Conservation (phyloP, 2,797 vertebrate genomes). For the Sebastes variabilis region DNA sequence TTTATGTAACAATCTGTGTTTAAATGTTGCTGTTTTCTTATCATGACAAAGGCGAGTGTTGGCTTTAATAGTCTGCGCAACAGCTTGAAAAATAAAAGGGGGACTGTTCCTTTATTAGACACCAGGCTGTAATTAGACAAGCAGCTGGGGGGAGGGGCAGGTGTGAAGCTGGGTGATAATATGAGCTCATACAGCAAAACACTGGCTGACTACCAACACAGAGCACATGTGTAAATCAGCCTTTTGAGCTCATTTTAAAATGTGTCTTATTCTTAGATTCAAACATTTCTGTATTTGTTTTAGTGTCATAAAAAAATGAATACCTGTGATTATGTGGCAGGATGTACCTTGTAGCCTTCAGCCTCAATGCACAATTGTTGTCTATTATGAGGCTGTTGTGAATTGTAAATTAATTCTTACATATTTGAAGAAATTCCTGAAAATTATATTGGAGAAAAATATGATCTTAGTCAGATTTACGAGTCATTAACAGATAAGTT, state of each 20-base stretch:
- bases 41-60: not conserved
- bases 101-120: slow-evolving; percentile 79
- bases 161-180: slow-evolving; percentile 44
- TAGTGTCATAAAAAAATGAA: not conserved
- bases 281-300: not conserved
- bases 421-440: not conserved
- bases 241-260: not conserved
- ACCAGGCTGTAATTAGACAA: slow-evolving; percentile 78
- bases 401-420: not conserved
- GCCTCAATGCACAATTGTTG: not conserved
- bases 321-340: not conserved
- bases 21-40: slow-evolving; percentile 3
- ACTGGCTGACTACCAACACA: not conserved
- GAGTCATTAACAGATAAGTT: not conserved
- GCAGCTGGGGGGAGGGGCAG: slow-evolving; percentile 65
- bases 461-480: not conserved
- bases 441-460: not conserved
- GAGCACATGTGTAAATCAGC: not conserved
- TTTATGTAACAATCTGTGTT: not conserved
- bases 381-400: not conserved
- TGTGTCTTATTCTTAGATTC: not conserved
- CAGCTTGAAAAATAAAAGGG: slow-evolving; percentile 40
- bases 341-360: not conserved
- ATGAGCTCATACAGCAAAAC: slow-evolving; percentile 21
- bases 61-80: not conserved